Conservation (phyloP, 2,113 vertebrate species). For the Corvus cornix region DNA sequence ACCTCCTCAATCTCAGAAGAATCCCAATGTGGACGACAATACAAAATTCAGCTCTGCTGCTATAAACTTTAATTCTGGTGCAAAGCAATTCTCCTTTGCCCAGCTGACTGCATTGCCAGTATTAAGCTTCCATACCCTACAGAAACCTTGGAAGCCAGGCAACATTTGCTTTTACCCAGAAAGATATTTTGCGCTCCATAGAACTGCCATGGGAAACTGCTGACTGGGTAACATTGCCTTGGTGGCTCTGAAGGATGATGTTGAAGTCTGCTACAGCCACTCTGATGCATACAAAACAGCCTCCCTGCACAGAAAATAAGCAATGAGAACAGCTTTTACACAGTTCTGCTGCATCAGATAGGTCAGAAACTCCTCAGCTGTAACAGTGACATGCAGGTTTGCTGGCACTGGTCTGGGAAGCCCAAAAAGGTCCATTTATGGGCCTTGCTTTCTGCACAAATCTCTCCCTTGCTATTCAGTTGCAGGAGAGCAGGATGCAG, state of each 20-base stretch:
- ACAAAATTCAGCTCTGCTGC: background rate
- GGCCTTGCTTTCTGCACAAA: background rate
- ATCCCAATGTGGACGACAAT: rapidly evolving
- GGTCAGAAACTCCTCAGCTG: background rate
- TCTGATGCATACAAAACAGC: background rate
- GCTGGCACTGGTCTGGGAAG: background rate
- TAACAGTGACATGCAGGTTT: background rate
- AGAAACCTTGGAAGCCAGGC: background rate
- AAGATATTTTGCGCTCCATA: background rate
- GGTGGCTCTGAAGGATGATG: background rate
- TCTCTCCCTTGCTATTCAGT: background rate
- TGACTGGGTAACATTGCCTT: background rate
- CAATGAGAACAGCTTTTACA: background rate
- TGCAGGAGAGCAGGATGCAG: background rate
- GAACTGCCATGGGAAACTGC: background rate
- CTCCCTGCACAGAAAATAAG: background rate
- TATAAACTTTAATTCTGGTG: background rate
- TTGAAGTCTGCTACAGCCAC: background rate
- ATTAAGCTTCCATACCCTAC: background rate
- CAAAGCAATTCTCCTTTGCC: background rate
- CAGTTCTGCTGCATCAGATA: background rate
- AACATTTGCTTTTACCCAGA: background rate
- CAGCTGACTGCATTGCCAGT: background rate
- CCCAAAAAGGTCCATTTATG: background rate
- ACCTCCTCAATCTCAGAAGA: background rate